Percentiles rank a stretch among this genome's conserved stretches.
phyloP scores from a whole-genome alignment of 2,797 vertebrate species.

The Poecilia velifera region DNA sequence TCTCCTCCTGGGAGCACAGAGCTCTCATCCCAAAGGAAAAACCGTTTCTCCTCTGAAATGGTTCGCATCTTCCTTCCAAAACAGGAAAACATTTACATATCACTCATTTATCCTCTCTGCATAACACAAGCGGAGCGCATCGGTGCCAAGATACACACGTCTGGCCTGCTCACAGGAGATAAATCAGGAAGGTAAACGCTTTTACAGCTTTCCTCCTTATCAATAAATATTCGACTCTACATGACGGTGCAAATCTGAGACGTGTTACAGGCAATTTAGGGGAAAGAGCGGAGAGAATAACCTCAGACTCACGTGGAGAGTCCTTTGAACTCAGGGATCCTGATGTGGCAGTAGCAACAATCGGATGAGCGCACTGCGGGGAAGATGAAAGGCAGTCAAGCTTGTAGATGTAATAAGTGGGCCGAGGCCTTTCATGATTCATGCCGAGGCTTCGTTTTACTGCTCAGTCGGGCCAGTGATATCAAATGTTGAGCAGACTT shows the following conservation, averaged over 20 bases:
- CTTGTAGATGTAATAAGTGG: constrained; percentile 68
- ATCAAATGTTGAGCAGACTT: constrained; percentile 52
- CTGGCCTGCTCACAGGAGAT: constrained; percentile 16
- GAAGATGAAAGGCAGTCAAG: constrained; percentile 71
- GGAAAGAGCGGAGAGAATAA: constrained; percentile 52
- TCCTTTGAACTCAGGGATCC: constrained; percentile 63
- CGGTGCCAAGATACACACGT: constrained; percentile 32
- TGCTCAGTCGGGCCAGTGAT: constrained; percentile 60
- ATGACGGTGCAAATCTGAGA: constrained; percentile 31
- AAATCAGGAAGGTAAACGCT: constrained; percentile 2
- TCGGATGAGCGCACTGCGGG: constrained; percentile 51
- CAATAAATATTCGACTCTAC: constrained; percentile 38
- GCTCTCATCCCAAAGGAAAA: constrained; percentile 64
- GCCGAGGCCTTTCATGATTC: constrained; percentile 65
- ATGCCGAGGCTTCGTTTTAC: constrained; percentile 57
- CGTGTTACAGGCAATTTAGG: constrained; percentile 41
- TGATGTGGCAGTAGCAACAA: constrained; percentile 63
- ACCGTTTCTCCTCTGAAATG: constrained; percentile 60
- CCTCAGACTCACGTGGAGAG: constrained; percentile 52
- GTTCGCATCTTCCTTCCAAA: constrained; percentile 60
- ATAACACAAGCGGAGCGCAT: constrained; percentile 38
- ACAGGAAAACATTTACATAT: constrained; percentile 64
- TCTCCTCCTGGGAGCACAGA: constrained; percentile 60
- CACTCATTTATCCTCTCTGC: constrained; percentile 46
- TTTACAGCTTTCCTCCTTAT: constrained; percentile 20